phyloP scores from a whole-genome alignment of 1,140 invertebrate species.

The Brachionus rotundiformis region DNA sequence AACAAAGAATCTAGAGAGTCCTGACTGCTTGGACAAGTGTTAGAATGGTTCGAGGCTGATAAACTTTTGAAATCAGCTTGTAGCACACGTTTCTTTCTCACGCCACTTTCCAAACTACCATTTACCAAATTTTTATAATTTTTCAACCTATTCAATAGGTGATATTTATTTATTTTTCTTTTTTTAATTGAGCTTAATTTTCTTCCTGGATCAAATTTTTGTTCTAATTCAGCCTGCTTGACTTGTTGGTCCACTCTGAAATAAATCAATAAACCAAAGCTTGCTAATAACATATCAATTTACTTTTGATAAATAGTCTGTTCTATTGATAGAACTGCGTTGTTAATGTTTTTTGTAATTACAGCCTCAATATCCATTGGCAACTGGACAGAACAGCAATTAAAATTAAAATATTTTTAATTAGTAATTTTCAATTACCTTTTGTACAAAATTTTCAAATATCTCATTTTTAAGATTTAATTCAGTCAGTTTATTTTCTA shows the following conservation, averaged over 20 bases:
- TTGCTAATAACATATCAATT: background rate
- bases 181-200: background rate
- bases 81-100: background rate
- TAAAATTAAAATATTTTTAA: background rate
- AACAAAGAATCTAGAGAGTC: conserved; percentile 1
- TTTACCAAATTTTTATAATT: background rate
- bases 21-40: background rate
- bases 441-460: background rate
- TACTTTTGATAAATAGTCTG: background rate
- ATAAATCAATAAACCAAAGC: background rate
- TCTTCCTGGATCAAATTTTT: background rate
- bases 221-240: background rate
- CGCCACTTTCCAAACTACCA: background rate
- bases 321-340: background rate
- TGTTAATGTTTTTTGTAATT: background rate
- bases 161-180: background rate
- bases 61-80: background rate
- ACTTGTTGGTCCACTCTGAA: background rate
- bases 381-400: background rate
- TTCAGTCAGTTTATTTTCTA: background rate
- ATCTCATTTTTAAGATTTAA: background rate
- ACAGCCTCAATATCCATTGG: background rate
- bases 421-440: background rate
- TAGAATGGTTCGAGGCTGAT: background rate
- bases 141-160: background rate